Evolutionary conservation across 2,113 vertebrate species (phyloP), one percentile per base, ranked within the genome.

Genomic region (Illadopsis cleaveri): DNA sequence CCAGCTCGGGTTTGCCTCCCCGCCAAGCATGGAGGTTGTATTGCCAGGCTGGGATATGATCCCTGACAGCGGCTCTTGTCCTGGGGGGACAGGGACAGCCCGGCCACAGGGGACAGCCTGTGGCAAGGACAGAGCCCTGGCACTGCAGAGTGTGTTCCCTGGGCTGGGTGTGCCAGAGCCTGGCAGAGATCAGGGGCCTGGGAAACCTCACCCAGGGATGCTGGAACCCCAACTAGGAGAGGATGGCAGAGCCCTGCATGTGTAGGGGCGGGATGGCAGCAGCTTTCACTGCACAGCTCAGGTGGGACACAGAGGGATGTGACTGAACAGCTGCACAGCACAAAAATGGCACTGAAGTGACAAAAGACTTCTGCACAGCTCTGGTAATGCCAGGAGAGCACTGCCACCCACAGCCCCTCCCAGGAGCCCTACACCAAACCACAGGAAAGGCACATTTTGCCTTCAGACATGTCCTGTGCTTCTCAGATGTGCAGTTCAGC

Each of bases 11-110:
- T 50, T 75, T 2, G 3, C 71, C 30, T 62, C 64, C 47, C 35
- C 0, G 7, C 33, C 10, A 2, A 44, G 35, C 25, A 0, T 0
- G 9, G 54, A 28, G 42, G 7, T 93, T 12, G 50, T 11, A 0
- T 16, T 8, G 7, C 44, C 28, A 6, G 7, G 68, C 1, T 5
- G 18, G 66, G 71, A 24, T 14, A 0, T 0, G 30, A 17, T 28
- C 60, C 38, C 25, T 1, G 8, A 2, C 17, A 38, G 82, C 53
- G 6, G 9, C 45, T 24, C 58, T 27, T 27, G n/a, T 23, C 60
- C 56, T 18, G 27, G 25, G 42, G 48, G 17, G 19, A 1, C 38
- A 6, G 0, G 3, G 37, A 30, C 10, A 1, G 8, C 47, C 23
- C 5, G 12, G 86, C 9, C 35, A 37, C 37, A 8, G 70, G 44